Evolutionary conservation across 2,113 vertebrate genomes (phyloP).

Genomic region (Cervus canadensis): DNA sequence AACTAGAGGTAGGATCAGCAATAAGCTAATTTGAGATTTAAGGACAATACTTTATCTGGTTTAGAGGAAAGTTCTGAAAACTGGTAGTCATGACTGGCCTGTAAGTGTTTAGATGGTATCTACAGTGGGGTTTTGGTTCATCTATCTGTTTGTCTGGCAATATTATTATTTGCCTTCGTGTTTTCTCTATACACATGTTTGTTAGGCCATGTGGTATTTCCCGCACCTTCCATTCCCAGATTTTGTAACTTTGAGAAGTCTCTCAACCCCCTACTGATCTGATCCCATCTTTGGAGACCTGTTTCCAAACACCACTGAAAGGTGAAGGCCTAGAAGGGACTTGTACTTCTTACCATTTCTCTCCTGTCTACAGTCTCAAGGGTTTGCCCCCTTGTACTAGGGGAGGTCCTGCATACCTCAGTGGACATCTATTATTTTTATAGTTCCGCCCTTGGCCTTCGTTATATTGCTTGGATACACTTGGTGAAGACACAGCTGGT

Average conservation of each 20-base stretch:
- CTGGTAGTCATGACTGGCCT: not conserved
- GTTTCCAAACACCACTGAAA: not conserved
- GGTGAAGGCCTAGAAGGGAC: not conserved
- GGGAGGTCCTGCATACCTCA: not conserved
- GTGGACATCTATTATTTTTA: not conserved
- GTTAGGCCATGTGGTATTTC: not conserved
- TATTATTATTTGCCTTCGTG: not conserved
- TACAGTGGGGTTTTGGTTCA: not conserved
- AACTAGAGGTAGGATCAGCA: not conserved
- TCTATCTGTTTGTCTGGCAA: not conserved
- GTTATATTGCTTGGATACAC: fast-evolving
- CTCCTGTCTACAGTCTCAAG: not conserved
- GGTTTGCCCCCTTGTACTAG: not conserved
- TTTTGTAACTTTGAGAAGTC: not conserved
- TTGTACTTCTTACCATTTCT: not conserved
- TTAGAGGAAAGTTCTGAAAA: constrained; percentile 28
- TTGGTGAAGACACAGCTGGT: not conserved
- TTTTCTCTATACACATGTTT: not conserved
- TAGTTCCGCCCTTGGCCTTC: not conserved
- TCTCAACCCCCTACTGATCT: not conserved
- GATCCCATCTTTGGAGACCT: not conserved
- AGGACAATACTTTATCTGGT: not conserved
- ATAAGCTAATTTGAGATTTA: not conserved
- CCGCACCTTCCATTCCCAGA: not conserved
- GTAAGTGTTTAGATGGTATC: not conserved